Percentiles rank a stretch among this genome's conserved stretches.
phyloP scores from a whole-genome alignment of 30 jellyfish, hydroid and myxozoan species.

The Aurelia aurita region DNA sequence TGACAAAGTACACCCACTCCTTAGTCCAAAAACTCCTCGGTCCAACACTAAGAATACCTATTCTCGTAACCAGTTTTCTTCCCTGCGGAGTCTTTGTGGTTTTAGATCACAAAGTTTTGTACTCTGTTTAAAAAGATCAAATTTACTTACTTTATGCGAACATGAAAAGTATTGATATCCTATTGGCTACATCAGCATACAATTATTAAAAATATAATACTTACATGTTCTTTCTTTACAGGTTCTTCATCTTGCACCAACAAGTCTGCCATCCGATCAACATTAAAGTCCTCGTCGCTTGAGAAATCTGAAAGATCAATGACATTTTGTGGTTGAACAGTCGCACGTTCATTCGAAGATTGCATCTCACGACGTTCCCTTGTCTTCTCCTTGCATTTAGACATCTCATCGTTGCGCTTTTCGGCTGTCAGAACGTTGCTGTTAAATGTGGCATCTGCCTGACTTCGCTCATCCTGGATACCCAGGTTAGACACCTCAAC shows the following conservation, averaged over 20 bases:
- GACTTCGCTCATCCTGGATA: conserved; percentile 3
- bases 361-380: neutral
- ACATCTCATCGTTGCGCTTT: neutral
- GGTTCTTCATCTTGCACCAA: neutral
- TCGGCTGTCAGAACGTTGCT: neutral
- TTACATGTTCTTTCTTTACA: neutral
- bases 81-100: no score
- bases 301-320: neutral
- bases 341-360: neutral
- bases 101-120: no score
- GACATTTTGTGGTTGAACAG: neutral
- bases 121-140: no score
- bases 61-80: no score
- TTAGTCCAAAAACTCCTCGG: no score
- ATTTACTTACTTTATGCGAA: no score
- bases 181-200: no score
- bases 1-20: no score
- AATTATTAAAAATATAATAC: neutral
- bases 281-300: neutral
- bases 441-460: neutral
- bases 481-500: conserved; percentile 31
- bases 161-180: no score
- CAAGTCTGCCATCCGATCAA: neutral
- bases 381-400: conserved; percentile 30
- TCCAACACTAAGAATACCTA: no score